phyloP scores from a whole-genome alignment of 2,797 vertebrate species.

The Malurus leucopterus region DNA sequence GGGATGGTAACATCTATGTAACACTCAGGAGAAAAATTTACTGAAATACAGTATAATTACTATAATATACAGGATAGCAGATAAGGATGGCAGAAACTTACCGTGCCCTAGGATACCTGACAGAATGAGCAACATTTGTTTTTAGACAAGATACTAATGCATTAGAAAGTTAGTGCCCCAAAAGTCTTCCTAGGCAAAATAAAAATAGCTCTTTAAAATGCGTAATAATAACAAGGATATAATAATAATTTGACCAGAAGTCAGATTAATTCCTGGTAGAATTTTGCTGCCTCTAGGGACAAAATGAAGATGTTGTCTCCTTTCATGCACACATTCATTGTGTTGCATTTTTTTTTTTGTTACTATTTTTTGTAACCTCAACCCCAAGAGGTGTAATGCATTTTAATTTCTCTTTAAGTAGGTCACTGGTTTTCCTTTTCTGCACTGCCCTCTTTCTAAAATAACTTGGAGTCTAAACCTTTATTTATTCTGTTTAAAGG shows the following conservation, averaged over 20 bases:
- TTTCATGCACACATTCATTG: background rate
- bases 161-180: background rate
- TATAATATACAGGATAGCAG: background rate
- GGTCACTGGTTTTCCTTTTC: slow-evolving; percentile 21
- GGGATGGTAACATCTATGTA: background rate
- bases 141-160: background rate
- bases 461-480: background rate
- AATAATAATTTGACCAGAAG: slow-evolving; percentile 10
- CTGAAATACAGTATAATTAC: background rate
- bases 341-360: background rate
- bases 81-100: background rate
- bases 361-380: background rate
- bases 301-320: background rate
- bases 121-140: background rate
- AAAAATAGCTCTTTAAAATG: background rate
- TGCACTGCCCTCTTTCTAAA: background rate
- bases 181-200: background rate
- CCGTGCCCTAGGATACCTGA: background rate
- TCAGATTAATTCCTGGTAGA: background rate
- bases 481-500: background rate
- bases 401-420: slow-evolving; percentile 47
- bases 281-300: background rate
- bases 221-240: background rate
- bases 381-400: slow-evolving; percentile 12
- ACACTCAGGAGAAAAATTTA: background rate